Conservation (phyloP, 37 sponge, comb jelly and placozoan genomes). For the Hexactinellida sp. region DNA sequence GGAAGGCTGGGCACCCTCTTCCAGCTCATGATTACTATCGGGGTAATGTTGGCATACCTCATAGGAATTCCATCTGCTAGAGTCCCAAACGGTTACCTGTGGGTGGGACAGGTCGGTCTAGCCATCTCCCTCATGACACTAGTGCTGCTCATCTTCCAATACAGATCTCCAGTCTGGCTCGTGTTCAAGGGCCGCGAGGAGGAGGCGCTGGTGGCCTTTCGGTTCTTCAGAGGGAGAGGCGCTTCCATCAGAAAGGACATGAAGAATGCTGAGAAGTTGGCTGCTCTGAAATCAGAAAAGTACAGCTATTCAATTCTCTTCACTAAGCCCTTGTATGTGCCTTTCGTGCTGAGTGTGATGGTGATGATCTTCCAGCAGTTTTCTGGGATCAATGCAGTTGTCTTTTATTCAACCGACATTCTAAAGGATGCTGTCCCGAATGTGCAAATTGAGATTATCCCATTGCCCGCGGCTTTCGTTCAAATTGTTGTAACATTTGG, state of each 20-base stretch:
- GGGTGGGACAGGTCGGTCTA: constrained; percentile 17
- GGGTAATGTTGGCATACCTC: constrained; percentile 21
- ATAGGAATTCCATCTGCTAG: constrained; percentile 14
- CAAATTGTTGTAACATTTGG: not conserved
- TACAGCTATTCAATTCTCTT: not conserved
- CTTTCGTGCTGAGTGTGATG: not conserved
- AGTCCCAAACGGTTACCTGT: constrained; percentile 22
- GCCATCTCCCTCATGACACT: constrained; percentile 22
- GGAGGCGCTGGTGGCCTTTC: constrained; percentile 19
- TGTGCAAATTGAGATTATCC: not conserved
- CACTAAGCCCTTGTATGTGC: constrained; percentile 3
- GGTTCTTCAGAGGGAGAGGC: constrained; percentile 30
- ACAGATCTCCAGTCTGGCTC: constrained; percentile 43
- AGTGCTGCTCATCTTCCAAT: constrained; percentile 12
- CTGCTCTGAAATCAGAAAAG: constrained; percentile 10
- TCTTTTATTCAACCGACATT: constrained; percentile 21
- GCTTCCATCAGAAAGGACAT: constrained; percentile 32
- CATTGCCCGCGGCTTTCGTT: not conserved
- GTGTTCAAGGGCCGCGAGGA: constrained; percentile 19
- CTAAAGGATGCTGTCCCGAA: constrained; percentile 2
- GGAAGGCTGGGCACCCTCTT: constrained; percentile 22
- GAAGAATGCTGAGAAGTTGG: not conserved
- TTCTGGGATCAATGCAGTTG: constrained; percentile 29
- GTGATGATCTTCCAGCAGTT: constrained; percentile 32
- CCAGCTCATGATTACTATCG: constrained; percentile 27